These are phyloP conservation scores for Pterobdella sp. DNA, from an alignment of 2,888 invertebrate genomes.

Conservation along the genomic window DNA sequence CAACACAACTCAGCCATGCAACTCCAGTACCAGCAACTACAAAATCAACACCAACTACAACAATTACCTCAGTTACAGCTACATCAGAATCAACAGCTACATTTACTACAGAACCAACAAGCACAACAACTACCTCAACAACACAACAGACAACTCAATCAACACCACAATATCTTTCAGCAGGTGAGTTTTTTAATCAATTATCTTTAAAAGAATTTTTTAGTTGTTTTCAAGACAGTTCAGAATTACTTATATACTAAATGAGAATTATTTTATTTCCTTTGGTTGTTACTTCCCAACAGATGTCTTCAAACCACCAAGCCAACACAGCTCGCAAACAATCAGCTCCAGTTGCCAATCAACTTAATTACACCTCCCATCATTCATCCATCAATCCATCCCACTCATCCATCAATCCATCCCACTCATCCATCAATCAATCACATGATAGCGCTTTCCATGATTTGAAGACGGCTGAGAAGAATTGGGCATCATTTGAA, in stretches of 20 bases:
- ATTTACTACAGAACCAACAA: slow-evolving; percentile 22
- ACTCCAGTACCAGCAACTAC: background rate
- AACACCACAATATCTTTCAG: background rate
- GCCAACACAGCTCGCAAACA: slow-evolving; percentile 14
- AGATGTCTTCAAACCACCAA: too few relatives aligned
- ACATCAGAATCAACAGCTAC: background rate
- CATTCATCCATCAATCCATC: background rate
- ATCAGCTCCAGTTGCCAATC: slow-evolving; percentile 29
- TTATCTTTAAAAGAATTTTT: too few relatives aligned
- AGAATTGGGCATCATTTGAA: slow-evolving; percentile 46
- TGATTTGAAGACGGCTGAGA: slow-evolving; percentile 24
- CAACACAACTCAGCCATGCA: background rate
- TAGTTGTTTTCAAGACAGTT: too few relatives aligned
- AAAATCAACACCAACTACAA: slow-evolving; percentile 14
- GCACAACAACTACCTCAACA: slow-evolving; percentile 21
- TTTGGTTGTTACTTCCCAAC: too few relatives aligned
- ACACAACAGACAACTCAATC: slow-evolving; percentile 18
- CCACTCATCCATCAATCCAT: slow-evolving; percentile 8
- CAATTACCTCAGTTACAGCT: background rate
- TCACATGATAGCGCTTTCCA: slow-evolving; percentile 20
- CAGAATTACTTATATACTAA: too few relatives aligned
- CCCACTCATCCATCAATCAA: background rate
- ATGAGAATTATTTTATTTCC: too few relatives aligned
- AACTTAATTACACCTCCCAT: background rate
- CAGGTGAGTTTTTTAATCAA: too few relatives aligned